Base-by-base conservation (phyloP, 2,797 vertebrate genomes). In the Channallabes apus region DNA sequence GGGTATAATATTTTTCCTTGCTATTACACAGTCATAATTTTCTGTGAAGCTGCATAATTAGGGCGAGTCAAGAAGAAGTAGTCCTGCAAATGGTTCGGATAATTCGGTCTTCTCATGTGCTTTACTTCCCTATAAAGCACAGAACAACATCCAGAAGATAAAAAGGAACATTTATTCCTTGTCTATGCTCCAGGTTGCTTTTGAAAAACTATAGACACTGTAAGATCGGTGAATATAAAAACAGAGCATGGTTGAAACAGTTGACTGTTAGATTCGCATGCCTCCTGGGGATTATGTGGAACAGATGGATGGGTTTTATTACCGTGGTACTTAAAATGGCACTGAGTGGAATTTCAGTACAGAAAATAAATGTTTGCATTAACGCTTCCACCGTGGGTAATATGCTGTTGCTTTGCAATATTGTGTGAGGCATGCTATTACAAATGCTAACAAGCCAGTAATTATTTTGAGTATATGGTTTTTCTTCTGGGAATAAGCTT, bases 291-390 rank as follows among this genome's bases (percentile, higher is more conserved):
- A 87, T 86, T 82, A 84, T 86, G 61, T 75, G 83, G 91, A 87
- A 92, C 91, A 93, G 92, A 93, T 93, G 91, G 90, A 94, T 93
- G 92, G 89, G 89, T 91, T 93, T 92, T 93, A 94, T 93, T 92
- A 93, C 91, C 87, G 89, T 91, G 91, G 90, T 91, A 91, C 91
- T 92, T 88, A 90, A 91, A 88, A 89, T 84, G 87, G 87, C 90
- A 75, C 90, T 80, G 91, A 85, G 85, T 88, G 86, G 88, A 88
- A 89, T 88, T 91, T 86, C 87, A 88, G 83, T 89, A 35, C 18
- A 86, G 88, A 88, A 90, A 92, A 91, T 92, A 92, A 91, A 92
- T 89, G 88, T 91, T 92, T 79, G 87, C 84, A 89, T 89, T 91
- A 89, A 87, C 86, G 65, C 87, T 69, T 78, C 88, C 67, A 86